Percentiles rank a stretch among this genome's conserved stretches.
phyloP scores from a whole-genome alignment of 2,113 vertebrate species.

The Hydrolagus affinis region DNA sequence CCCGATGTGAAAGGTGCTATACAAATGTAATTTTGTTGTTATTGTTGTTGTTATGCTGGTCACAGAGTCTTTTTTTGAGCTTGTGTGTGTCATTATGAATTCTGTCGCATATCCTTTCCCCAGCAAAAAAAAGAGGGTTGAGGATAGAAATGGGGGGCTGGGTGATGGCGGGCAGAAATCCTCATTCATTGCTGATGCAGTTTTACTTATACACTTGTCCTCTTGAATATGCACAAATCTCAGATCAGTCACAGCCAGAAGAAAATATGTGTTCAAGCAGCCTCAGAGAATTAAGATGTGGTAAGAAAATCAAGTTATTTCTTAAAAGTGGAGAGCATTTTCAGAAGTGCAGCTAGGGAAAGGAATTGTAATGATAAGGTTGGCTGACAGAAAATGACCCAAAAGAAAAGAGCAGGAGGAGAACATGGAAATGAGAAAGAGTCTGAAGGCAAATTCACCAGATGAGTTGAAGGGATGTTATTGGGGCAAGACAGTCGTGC shows the following conservation, averaged over 20 bases:
- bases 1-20: no score
- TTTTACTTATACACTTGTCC: not conserved
- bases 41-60: constrained; percentile 5
- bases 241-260: not conserved
- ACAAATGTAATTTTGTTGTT: no score
- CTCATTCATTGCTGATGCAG: not conserved
- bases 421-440: not conserved
- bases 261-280: no score
- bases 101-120: constrained; percentile 2
- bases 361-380: not conserved
- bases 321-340: not conserved
- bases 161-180: no score
- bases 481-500: no score
- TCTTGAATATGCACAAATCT: not conserved
- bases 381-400: not conserved
- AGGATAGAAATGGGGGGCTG: no score
- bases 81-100: constrained; percentile 4
- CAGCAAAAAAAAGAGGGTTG: no score
- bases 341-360: not conserved
- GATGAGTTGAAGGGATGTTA: no score
- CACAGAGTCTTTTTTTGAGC: not conserved
- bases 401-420: not conserved
- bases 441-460: no score
- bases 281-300: not conserved
- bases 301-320: not conserved